Base-by-base conservation (phyloP, 1,140 invertebrate species). In the Cherax quadricarinatus region DNA sequence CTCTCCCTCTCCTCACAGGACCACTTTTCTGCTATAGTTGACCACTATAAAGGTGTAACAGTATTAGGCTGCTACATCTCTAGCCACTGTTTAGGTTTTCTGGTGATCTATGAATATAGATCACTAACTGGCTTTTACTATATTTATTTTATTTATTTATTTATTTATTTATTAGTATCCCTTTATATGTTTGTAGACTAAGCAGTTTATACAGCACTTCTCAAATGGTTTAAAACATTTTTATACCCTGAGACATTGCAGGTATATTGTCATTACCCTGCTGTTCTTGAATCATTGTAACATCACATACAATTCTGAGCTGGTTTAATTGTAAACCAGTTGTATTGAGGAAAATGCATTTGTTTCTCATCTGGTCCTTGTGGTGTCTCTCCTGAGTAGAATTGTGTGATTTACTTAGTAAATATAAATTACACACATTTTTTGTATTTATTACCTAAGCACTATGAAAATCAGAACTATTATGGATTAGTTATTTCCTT, bases 311-410 rank as follows among this genome's bases (percentile, higher is more conserved):
- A 83, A 83, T 48, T 57, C 49, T n/a, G 51, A 60, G n/a, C 81
- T 57, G 51, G n/a, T 60, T n/a, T 57, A n/a, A 75, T 30, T 21
- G 24, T 57, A 4, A 53, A 48, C 21, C 81, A 83, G 81, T 60
- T 83, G 70, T 60, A 83, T 30, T 83, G 81, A 60, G 51, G 51
- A 83, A 75, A 75, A 7, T 21, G 21, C 70, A 75, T 75, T 75
- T 30, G 24, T 30, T 75, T 75, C 70, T 30, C 57, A 60, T 60
- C 48, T 83, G 81, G 81, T 48, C 51, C 51, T 12, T 83, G 48
- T 83, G 81, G 81, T 83, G 81, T 83, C n/a, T 60, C 81, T 51
- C 81, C 57, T n/a, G 57, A 53, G 81, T 83, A 83, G 81, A 83
- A 30, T 60, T 83, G 81, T 83, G 81, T 60, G 81, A 83, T 83